Evolutionary conservation across 2,113 vertebrate genomes (phyloP).

Genomic region (Telmatochromis bifrenatus): DNA sequence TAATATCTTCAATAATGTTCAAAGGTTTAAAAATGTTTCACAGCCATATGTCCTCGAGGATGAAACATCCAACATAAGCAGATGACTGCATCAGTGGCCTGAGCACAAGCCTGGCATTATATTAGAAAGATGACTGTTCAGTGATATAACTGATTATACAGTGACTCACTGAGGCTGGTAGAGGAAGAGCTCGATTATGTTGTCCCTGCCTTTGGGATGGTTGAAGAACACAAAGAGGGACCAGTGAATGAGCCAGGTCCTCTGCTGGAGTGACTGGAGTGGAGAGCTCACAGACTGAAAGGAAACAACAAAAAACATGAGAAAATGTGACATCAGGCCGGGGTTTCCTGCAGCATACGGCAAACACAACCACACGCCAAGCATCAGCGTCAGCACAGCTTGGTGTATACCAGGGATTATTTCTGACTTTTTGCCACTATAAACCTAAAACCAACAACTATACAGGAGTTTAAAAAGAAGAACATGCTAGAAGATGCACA

Average conservation of each 20-base stretch:
- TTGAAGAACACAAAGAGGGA: slow-evolving; percentile 96
- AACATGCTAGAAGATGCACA: background rate
- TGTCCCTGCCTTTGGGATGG: slow-evolving; percentile 95
- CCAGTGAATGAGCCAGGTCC: slow-evolving; percentile 98
- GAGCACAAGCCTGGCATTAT: background rate
- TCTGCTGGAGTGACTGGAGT: slow-evolving; percentile 93
- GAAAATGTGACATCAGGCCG: background rate
- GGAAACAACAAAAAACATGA: background rate
- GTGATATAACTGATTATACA: background rate
- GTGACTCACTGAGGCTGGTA: slow-evolving; percentile 95
- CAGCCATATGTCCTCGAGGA: background rate
- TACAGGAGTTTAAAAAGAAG: background rate
- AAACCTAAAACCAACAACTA: background rate
- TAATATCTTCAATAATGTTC: background rate
- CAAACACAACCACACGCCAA: background rate
- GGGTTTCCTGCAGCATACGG: background rate
- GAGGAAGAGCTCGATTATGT: slow-evolving; percentile 96
- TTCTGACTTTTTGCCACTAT: background rate
- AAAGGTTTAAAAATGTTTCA: background rate
- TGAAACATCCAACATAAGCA: background rate
- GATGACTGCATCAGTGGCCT: background rate
- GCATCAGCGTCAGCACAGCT: background rate
- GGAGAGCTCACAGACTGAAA: slow-evolving; percentile 93
- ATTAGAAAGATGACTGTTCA: background rate
- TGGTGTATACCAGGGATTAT: background rate